Evolutionary conservation across 37 sponge, comb jelly and placozoan genomes (phyloP).

Genomic region (Sycon ciliatum): DNA sequence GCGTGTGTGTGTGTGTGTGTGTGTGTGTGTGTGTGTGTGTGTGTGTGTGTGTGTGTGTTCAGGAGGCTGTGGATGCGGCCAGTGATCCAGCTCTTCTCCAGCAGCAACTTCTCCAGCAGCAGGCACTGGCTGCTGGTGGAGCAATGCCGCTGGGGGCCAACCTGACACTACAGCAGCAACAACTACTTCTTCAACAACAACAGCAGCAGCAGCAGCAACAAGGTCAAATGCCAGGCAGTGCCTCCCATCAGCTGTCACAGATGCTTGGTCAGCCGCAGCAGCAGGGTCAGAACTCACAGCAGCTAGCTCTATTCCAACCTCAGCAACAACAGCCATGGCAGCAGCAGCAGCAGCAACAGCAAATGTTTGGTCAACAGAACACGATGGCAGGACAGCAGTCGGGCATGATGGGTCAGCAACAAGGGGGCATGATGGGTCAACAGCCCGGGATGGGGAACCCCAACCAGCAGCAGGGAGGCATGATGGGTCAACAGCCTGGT

Average conservation of each 20-base stretch:
- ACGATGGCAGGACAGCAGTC: background rate
- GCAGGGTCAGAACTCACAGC: conserved; percentile 16
- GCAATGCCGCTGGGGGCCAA: background rate
- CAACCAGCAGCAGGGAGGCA: conserved; percentile 9
- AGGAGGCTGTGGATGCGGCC: background rate
- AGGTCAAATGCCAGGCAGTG: conserved; percentile 5
- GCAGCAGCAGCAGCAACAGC: conserved; percentile 27
- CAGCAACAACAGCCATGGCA: conserved; percentile 24
- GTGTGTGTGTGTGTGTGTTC: background rate
- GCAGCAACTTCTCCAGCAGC: conserved; percentile 11
- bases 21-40: conserved; percentile 32
- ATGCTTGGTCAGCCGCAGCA: conserved; percentile 15
- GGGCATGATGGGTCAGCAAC: conserved; percentile 13
- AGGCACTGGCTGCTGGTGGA: conserved; percentile 1
- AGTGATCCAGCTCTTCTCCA: too few species aligned
- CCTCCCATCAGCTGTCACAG: too few species aligned
- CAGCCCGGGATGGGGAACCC: background rate
- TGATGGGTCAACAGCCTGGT: conserved; percentile 1
- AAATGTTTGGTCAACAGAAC: background rate
- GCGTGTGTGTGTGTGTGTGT: conserved; percentile 36
- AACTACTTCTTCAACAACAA: conserved; percentile 34
- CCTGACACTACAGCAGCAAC: background rate
- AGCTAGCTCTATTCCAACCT: conserved; percentile 63
- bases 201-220: conserved; percentile 21
- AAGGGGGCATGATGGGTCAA: conserved; percentile 6